Percentiles rank a stretch among this genome's conserved stretches.
phyloP scores from a whole-genome alignment of 2,113 vertebrate genomes.

The Stercorarius parasiticus region DNA sequence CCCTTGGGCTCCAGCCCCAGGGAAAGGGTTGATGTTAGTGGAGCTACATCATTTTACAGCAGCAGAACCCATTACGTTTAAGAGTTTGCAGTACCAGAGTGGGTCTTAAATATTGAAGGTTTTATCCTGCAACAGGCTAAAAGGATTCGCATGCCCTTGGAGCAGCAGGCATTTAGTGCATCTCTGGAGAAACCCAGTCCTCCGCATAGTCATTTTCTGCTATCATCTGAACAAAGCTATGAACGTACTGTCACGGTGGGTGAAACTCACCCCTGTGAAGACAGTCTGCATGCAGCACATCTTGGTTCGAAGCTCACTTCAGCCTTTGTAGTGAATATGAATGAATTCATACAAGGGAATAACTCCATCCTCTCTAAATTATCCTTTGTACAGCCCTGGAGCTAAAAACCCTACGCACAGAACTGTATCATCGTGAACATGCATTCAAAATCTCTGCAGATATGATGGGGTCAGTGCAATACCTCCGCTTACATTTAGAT shows the following conservation, averaged over 20 bases:
- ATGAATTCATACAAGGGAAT: neutral
- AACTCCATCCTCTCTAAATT: neutral
- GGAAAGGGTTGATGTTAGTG: neutral
- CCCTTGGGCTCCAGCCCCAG: neutral
- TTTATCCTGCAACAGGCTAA: slow-evolving; percentile 23
- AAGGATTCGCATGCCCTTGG: slow-evolving; percentile 10
- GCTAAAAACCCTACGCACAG: neutral
- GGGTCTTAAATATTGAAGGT: slow-evolving; percentile 36
- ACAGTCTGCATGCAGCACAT: neutral
- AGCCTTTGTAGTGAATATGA: neutral
- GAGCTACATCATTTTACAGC: neutral
- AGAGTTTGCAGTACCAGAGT: neutral
- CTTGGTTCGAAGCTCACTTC: neutral
- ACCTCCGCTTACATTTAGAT: neutral
- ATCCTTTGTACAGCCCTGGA: neutral
- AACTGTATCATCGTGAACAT: accelerated
- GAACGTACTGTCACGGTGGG: neutral
- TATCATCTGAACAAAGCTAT: neutral
- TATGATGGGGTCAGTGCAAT: neutral
- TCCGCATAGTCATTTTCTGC: slow-evolving; percentile 1
- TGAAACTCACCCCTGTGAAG: neutral
- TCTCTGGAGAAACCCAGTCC: slow-evolving; percentile 4
- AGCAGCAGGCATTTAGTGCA: slow-evolving; percentile 15
- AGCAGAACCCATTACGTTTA: neutral
- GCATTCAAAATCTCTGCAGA: neutral